A percentile compares a stretch with the other conserved stretches of the same genome.
Evolutionary conservation across 2,888 invertebrate genomes (phyloP).

Genomic region (Troglohyphantes excavatus): DNA sequence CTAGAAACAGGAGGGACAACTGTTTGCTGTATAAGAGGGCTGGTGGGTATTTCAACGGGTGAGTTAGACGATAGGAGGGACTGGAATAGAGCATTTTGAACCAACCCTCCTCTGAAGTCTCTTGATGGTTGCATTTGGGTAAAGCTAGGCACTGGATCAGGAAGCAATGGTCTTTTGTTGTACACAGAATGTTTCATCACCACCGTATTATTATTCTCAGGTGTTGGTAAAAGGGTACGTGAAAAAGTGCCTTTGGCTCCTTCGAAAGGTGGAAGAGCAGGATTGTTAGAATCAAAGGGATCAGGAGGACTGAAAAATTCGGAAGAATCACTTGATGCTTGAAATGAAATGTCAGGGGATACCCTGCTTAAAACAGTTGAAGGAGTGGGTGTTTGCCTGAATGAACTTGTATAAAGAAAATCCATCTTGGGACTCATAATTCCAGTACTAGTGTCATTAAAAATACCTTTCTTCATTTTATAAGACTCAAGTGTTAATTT

Average conservation of each 20-base stretch:
- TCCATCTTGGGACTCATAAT: neutral
- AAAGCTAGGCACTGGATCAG: neutral
- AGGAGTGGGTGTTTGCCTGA: neutral
- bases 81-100: neutral
- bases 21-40: neutral
- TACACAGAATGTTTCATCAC: neutral
- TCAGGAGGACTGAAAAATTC: neutral
- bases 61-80: neutral
- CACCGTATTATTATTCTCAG: neutral
- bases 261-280: constrained; percentile 8
- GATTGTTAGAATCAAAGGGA: neutral
- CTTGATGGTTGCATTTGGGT: neutral
- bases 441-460: neutral
- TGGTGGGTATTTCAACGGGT: neutral
- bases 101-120: neutral
- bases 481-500: constrained; percentile 8
- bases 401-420: neutral
- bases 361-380: neutral
- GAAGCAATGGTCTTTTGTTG: constrained; percentile 17
- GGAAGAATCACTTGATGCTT: constrained; percentile 9
- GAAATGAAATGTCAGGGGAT: neutral
- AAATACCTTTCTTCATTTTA: neutral
- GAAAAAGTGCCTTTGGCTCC: neutral
- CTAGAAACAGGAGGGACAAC: neutral
- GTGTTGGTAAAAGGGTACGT: neutral